phyloP scores from a whole-genome alignment of 2,888 invertebrate species.

The Lasioglossum oenotherae region DNA sequence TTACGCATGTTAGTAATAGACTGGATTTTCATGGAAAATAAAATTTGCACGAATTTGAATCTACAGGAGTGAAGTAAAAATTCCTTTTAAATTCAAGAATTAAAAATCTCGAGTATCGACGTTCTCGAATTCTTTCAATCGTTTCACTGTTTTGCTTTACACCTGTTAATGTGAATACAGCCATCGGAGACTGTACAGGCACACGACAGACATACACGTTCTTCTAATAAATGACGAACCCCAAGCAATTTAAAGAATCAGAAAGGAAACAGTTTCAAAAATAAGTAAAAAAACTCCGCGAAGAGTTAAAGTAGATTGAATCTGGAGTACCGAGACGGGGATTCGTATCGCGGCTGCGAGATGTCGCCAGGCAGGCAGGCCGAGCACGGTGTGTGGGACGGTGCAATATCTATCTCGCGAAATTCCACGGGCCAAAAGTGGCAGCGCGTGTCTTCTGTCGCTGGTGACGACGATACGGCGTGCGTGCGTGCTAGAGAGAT shows the following conservation, averaged over 20 bases:
- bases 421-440: slow-evolving; percentile 67
- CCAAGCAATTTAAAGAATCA: too few species aligned
- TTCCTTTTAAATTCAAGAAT: too few species aligned
- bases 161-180: too few species aligned
- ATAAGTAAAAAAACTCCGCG: not conserved
- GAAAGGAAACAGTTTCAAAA: too few species aligned
- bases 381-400: not conserved
- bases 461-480: slow-evolving; percentile 44
- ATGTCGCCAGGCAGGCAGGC: slow-evolving; percentile 45
- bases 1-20: too few species aligned
- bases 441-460: slow-evolving; percentile 65
- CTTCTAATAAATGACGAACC: too few species aligned
- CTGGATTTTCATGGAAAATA: too few species aligned
- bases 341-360: not conserved
- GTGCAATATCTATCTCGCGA: slow-evolving; percentile 51
- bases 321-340: not conserved
- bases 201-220: too few species aligned
- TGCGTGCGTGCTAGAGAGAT: slow-evolving; percentile 28
- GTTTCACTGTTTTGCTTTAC: not conserved
- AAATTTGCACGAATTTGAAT: too few species aligned
- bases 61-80: too few species aligned
- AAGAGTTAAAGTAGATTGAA: not conserved
- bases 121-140: not conserved
- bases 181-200: too few species aligned
- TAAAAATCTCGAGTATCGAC: too few species aligned